Base-by-base conservation (phyloP, 2,113 vertebrate genomes). In the Ondatra zibethicus region DNA sequence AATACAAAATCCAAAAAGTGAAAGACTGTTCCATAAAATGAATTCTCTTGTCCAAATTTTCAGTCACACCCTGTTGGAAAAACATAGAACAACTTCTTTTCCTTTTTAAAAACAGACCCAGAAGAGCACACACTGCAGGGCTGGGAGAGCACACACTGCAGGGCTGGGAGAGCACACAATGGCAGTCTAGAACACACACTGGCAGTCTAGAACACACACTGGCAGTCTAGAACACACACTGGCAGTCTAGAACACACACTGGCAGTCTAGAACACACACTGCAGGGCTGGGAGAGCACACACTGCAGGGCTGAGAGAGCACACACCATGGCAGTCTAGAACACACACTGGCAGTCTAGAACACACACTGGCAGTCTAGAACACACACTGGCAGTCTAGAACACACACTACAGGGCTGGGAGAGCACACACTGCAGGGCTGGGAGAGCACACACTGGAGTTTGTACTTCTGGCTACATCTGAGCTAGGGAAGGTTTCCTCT, bases 1-100 rank as follows among this genome's bases (percentile, higher is more conserved):
- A 45, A 63, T 85, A 85, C 6, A 45, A 85, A 65, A 65, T 65
- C 27, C 14, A 31, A 63, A 63, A 84, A 19, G n/a, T 14, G 39
- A 84, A 85, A n/a, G 58, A 45, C 9, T 19, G 14, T 85, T 45
- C 14, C 27, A 21, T 13, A 89, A 89, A 52, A 70, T 16, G 25
- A 86, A 92, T 86, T 77, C 70, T 25, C 61, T 63, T 75, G 66
- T 42, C n/a, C n/a, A 50, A 39, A 63, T 63, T 92, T 86, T 91
- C 47, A 61, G 27, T 50, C 72, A 84, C 1, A 84, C 31, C 3
- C 12, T 80, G 9, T 85, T 19, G 23, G 25, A 80, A 77, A 93
- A 92, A 88, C 47, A 70, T 27, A 31, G 65, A 78, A 82, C 29
- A 78, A 1, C 21, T 55, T 89, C 17, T 88, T 94, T 47, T 52